A percentile compares a stretch with the other conserved stretches of the same genome.
Evolutionary conservation across 2,797 vertebrate genomes (phyloP).

Genomic region (Cuniculus paca): DNA sequence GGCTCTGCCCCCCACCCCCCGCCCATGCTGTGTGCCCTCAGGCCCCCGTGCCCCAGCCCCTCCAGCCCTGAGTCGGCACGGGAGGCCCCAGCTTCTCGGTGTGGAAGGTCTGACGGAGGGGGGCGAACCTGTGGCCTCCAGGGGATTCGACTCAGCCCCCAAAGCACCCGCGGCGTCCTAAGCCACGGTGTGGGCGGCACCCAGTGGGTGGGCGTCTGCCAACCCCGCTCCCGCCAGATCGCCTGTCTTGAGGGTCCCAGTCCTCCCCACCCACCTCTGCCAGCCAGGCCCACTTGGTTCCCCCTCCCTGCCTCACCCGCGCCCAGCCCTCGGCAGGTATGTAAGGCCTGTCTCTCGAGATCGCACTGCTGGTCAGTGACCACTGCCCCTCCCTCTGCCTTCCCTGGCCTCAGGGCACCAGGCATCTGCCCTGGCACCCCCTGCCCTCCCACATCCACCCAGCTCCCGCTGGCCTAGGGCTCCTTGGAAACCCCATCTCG

Average conservation of each 20-base stretch:
- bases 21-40: rapidly evolving
- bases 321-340: rapidly evolving
- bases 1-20: not conserved
- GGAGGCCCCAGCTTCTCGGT: not conserved
- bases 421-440: too few relatives aligned
- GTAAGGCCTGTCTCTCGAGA: too few relatives aligned
- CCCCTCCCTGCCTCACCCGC: too few relatives aligned
- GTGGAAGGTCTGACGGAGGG: not conserved
- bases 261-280: not conserved
- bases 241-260: not conserved
- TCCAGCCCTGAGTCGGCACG: too few relatives aligned
- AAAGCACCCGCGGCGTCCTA: not conserved
- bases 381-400: not conserved
- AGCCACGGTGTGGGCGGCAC: not conserved
- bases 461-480: not conserved
- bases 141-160: not conserved
- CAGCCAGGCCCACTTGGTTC: not conserved
- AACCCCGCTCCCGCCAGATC: too few relatives aligned
- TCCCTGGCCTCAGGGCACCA: not conserved
- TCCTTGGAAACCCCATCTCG: rapidly evolving
- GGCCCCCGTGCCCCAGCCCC: not conserved
- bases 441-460: not conserved
- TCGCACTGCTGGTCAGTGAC: rapidly evolving
- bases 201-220: too few relatives aligned
- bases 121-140: not conserved